Conservation (phyloP, 1,140 invertebrate genomes). For the Sipha flava region DNA sequence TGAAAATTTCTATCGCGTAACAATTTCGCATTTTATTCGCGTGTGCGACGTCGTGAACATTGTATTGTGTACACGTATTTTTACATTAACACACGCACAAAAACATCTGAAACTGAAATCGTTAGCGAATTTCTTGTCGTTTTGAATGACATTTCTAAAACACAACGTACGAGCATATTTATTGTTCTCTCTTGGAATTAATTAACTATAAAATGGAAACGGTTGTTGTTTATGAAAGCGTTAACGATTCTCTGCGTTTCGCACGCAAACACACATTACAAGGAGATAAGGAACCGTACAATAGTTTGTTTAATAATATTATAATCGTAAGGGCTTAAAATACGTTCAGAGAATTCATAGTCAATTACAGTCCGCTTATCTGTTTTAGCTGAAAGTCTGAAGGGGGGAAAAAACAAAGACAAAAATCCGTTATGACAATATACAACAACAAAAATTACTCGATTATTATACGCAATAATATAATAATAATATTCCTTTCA, state of each 20-base stretch:
- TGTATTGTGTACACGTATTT: background rate
- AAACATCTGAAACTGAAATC: background rate
- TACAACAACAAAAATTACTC: background rate
- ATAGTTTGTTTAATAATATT: conserved; percentile 14
- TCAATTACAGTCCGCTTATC: conserved; percentile 19
- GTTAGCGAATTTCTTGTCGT: background rate
- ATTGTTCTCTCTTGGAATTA: conserved; percentile 27
- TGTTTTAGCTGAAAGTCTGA: background rate
- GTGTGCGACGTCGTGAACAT: no score
- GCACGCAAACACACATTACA: background rate
- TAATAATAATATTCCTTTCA: no score
- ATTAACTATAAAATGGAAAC: conserved; percentile 31
- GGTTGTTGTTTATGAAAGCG: conserved; percentile 28
- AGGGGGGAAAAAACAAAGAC: background rate
- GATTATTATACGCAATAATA: background rate
- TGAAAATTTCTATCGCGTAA: background rate
- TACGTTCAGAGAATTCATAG: background rate
- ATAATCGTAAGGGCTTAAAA: conserved; percentile 8
- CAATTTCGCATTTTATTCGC: background rate
- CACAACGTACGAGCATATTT: conserved; percentile 18
- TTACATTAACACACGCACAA: background rate
- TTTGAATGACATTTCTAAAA: conserved; percentile 22
- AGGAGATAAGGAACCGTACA: conserved; percentile 2
- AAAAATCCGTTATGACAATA: background rate
- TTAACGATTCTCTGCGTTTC: conserved; percentile 24